Percentiles rank a stretch among this genome's conserved stretches.
phyloP scores from a whole-genome alignment of 2,113 vertebrate genomes.

The Galbula dea region DNA sequence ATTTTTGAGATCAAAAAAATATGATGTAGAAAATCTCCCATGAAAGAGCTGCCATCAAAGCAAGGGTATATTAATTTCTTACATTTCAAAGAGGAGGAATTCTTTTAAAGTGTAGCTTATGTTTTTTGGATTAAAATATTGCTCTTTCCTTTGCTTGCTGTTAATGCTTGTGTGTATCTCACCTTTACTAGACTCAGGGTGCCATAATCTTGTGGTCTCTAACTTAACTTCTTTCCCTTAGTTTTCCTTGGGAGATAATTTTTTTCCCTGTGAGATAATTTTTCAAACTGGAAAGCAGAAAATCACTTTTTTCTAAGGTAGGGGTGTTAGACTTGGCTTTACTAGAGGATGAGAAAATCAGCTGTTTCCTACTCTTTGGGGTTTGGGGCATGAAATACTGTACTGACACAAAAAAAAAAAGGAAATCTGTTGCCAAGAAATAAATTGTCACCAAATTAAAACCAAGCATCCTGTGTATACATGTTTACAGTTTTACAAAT shows the following conservation, averaged over 20 bases:
- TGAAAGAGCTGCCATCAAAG: background rate
- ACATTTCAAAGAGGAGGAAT: background rate
- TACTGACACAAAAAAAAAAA: background rate
- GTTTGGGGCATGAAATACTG: background rate
- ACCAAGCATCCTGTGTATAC: background rate
- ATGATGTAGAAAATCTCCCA: background rate
- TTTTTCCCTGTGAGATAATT: too few species aligned
- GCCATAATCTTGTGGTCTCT: background rate
- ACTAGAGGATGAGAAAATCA: background rate
- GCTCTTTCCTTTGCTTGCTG: background rate
- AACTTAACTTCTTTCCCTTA: background rate
- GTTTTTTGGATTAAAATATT: background rate
- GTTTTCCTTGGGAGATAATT: background rate
- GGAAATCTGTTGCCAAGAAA: background rate
- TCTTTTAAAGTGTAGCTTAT: background rate
- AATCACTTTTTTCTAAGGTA: background rate
- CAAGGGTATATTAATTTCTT: background rate
- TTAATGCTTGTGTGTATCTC: background rate
- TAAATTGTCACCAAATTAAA: background rate
- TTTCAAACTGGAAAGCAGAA: background rate
- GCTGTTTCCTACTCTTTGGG: rapidly evolving
- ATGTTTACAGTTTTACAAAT: background rate
- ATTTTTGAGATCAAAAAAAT: background rate
- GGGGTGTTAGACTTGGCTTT: background rate
- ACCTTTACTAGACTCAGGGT: background rate